phyloP scores from a whole-genome alignment of 2,797 vertebrate species.

The Chelon auratus region DNA sequence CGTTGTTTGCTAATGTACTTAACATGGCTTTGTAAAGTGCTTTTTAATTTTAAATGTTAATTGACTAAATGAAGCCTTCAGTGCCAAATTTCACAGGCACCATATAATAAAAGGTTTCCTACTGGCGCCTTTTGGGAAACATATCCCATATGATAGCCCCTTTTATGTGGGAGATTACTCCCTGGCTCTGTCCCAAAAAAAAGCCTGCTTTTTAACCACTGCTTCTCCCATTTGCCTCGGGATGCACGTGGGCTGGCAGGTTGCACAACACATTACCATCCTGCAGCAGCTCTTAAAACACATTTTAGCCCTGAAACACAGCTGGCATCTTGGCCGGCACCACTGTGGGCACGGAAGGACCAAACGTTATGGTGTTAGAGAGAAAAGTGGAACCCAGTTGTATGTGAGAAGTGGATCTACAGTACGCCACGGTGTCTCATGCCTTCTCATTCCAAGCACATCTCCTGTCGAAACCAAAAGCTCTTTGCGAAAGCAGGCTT shows the following conservation, averaged over 20 bases:
- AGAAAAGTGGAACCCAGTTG: conserved; percentile 73
- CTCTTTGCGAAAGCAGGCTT: conserved; percentile 48
- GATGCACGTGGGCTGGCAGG: conserved; percentile 84
- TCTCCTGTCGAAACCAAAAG: conserved; percentile 49
- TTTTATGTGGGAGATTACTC: conserved; percentile 83
- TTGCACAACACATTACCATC: conserved; percentile 83
- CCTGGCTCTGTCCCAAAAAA: conserved; percentile 83
- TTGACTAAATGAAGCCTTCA: conserved; percentile 74
- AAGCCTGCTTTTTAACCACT: conserved; percentile 87
- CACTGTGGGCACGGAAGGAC: conserved; percentile 60
- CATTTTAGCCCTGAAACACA: conserved; percentile 85
- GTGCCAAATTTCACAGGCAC: conserved; percentile 77
- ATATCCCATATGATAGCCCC: conserved; percentile 75
- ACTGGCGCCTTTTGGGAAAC: conserved; percentile 67
- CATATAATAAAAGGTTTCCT: conserved; percentile 67
- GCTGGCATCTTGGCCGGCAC: conserved; percentile 83
- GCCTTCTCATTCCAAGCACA: conserved; percentile 53
- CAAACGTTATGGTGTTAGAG: conserved; percentile 61
- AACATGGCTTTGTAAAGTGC: conserved; percentile 67
- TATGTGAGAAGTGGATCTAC: conserved; percentile 65
- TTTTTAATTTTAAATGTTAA: conserved; percentile 82
- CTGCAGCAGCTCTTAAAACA: conserved; percentile 86
- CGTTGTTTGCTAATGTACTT: conserved; percentile 79
- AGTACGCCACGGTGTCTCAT: conserved; percentile 34
- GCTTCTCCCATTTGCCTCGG: conserved; percentile 85